Evolutionary conservation across 1,140 invertebrate species (phyloP).

Genomic region (Plutomurus gul): DNA sequence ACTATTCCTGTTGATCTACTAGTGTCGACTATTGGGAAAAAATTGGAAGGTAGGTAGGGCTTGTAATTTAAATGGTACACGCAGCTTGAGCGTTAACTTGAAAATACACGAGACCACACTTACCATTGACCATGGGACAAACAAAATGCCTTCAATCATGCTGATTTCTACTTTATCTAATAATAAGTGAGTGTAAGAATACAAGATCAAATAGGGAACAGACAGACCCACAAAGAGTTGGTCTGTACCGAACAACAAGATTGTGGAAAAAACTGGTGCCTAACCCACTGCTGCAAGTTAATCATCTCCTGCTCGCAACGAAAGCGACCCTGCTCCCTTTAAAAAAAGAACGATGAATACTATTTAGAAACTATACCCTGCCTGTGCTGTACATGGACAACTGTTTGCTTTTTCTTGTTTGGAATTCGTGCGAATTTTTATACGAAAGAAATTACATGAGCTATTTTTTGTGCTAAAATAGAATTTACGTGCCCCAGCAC

Average conservation of each 20-base stretch:
- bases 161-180: background rate
- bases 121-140: conserved; percentile 15
- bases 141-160: background rate
- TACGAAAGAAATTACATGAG: background rate
- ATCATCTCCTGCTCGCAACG: background rate
- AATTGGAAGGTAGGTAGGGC: background rate
- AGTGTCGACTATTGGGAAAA: too few species aligned
- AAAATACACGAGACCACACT: background rate
- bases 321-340: conserved; percentile 6
- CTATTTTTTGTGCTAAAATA: background rate
- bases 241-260: background rate
- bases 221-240: background rate
- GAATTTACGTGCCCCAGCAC: background rate
- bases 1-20: too few species aligned
- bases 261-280: too few species aligned
- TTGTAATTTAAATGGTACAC: conserved; percentile 1
- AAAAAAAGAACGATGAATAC: background rate
- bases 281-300: background rate
- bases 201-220: too few species aligned
- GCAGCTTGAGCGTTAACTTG: conserved; percentile 9
- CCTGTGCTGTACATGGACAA: too few species aligned
- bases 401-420: background rate
- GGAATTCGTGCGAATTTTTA: background rate
- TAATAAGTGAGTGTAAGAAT: too few species aligned
- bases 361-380: background rate